A percentile compares a stretch with the other conserved stretches of the same genome.
Conservation (phyloP, 2,888 invertebrate genomes). For the Cryptus armator region DNA sequence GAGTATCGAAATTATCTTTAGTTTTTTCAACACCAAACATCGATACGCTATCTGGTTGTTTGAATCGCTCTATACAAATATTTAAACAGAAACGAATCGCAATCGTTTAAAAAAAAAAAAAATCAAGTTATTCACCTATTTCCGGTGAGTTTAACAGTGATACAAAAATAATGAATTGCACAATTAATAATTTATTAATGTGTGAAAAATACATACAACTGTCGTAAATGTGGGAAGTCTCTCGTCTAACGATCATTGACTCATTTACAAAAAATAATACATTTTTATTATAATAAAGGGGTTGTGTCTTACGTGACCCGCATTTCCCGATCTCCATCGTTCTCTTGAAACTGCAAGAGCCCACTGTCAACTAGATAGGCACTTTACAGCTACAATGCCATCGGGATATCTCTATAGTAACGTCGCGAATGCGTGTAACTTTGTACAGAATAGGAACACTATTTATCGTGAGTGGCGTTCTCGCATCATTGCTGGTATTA, state of each 20-base stretch:
- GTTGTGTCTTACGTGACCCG: not conserved
- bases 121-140: no score
- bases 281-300: not conserved
- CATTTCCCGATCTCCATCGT: not conserved
- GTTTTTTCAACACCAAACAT: not conserved
- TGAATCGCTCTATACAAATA: no score
- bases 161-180: no score
- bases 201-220: not conserved
- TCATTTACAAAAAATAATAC: not conserved
- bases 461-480: not conserved
- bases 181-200: not conserved
- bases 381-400: not conserved
- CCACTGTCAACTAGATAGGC: no score
- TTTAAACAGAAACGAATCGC: no score
- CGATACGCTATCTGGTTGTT: no score
- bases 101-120: no score
- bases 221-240: not conserved
- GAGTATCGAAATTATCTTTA: not conserved
- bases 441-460: not conserved
- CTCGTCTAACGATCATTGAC: not conserved
- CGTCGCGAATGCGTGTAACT: not conserved
- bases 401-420: slow-evolving; percentile 11
- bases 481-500: not conserved
- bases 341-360: not conserved
- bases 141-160: no score